Conservation (phyloP, 2,113 vertebrate genomes). For the Rhinolophus sinicus region DNA sequence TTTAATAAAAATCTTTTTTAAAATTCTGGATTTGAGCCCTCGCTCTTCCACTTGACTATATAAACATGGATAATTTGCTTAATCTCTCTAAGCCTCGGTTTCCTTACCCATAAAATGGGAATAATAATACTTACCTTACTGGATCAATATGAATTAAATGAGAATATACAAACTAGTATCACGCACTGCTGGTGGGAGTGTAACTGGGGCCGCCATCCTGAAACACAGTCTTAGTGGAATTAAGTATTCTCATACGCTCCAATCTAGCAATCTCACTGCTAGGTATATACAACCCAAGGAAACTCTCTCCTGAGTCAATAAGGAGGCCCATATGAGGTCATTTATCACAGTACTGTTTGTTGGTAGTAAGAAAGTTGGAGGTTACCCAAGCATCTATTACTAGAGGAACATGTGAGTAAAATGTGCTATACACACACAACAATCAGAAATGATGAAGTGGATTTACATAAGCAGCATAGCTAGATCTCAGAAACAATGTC, state of each 20-base stretch:
- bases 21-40: not conserved
- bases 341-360: not conserved
- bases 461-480: not conserved
- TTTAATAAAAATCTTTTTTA: too few species aligned
- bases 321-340: not conserved
- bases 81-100: not conserved
- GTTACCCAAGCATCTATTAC: slow-evolving; percentile 16
- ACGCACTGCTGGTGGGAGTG: not conserved
- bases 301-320: not conserved
- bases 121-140: not conserved
- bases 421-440: not conserved
- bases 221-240: not conserved
- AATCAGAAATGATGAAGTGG: not conserved
- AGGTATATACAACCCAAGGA: not conserved
- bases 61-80: not conserved
- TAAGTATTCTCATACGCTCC: not conserved
- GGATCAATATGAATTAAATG: not conserved
- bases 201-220: not conserved
- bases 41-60: not conserved
- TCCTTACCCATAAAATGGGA: not conserved
- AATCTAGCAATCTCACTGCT: not conserved
- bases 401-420: not conserved
- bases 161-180: not conserved
- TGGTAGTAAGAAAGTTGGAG: not conserved
- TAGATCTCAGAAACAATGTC: not conserved